Base-by-base conservation (phyloP, 2,113 vertebrate species). In the Perccottus glenii region DNA sequence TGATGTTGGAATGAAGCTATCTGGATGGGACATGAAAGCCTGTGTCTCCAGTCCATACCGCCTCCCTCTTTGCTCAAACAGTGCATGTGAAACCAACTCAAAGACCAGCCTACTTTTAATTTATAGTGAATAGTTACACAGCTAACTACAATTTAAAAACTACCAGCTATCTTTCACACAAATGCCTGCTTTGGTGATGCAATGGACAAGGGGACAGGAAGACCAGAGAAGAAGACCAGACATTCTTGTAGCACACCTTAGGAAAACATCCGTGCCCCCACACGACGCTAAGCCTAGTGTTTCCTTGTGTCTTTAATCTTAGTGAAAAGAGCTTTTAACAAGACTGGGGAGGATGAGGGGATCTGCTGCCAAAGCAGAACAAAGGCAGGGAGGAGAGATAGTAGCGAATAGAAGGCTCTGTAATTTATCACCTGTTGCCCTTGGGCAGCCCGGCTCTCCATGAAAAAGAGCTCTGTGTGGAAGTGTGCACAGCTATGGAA, bases 351-450 rank as follows among this genome's bases (percentile, higher is more conserved):
- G 84, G 78, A 79, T 71, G 72, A 83, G 76, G 77, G 82, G 72
- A 75, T 88, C 77, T 87, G 83, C 77, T 87, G 83, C 82, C 86
- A 85, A 68, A 72, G 73, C 64, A 84, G 87, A 91, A 93, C 90
- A 93, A 93, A 92, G 89, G 58, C 60, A 64, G 74, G 84, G 88
- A 89, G 85, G 89, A 90, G 67, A 85, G 87, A 92, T 86, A 83
- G 86, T 69, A 82, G 78, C 68, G 65, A 82, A 83, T 76, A 69
- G 80, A 82, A 75, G 81, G 70, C 75, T 86, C 92, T 92, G 87
- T 92, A 87, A 93, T 93, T 90, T 92, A 91, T 93, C 91, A 91
- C 92, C 92, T 92, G 87, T 87, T 87, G 82, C 85, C 88, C 79
- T 83, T 71, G 78, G 86, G 89, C 86, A 3, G 62, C 67, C 64